Conservation (phyloP, 2,113 vertebrate genomes). For the Rhinopomastus cyanomelas region DNA sequence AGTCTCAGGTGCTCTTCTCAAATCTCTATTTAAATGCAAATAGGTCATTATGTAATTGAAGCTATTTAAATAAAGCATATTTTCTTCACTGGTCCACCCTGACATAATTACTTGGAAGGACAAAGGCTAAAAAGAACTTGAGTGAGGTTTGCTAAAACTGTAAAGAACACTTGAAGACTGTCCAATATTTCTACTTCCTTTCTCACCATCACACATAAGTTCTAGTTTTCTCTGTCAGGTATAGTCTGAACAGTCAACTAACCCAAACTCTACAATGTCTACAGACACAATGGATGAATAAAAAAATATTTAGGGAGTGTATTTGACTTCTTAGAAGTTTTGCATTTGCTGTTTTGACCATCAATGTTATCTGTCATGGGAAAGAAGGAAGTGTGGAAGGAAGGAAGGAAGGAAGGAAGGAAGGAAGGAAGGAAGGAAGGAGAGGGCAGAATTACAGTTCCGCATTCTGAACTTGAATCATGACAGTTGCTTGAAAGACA, state of each 20-base stretch:
- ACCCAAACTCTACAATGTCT: background rate
- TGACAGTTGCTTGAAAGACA: background rate
- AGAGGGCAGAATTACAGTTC: background rate
- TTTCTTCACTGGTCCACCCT: conserved; percentile 31
- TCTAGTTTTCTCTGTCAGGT: background rate
- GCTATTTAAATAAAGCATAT: conserved; percentile 61
- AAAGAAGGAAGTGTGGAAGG: background rate
- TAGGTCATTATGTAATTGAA: conserved; percentile 69
- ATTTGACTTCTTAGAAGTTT: background rate
- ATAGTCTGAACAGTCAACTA: background rate
- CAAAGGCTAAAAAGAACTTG: background rate
- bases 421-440: background rate
- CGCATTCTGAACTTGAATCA: background rate
- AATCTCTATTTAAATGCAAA: conserved; percentile 76
- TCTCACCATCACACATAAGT: background rate
- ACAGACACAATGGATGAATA: background rate
- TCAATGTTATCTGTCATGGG: background rate
- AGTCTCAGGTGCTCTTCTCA: conserved; percentile 63
- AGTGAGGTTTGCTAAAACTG: background rate
- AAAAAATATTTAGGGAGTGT: background rate
- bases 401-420: background rate
- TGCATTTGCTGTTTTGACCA: background rate
- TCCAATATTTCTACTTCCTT: background rate
- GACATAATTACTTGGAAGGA: background rate
- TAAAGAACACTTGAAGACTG: background rate